Evolutionary conservation across 2,888 invertebrate species (phyloP).

Genomic region (Nysson spinosus): DNA sequence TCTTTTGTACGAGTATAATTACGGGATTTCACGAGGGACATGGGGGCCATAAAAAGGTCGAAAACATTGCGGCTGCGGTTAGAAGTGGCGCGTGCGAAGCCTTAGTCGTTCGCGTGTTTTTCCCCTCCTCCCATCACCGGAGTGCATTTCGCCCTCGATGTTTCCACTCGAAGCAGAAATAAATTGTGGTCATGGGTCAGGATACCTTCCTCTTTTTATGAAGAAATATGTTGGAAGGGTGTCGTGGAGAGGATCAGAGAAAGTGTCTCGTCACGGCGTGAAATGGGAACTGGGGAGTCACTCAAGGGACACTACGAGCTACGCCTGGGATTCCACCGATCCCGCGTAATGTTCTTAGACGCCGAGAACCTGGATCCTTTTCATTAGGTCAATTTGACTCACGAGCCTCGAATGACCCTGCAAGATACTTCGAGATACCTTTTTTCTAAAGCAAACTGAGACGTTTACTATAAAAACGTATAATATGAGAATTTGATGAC

Average conservation of each 20-base stretch:
- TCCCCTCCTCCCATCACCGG: constrained; percentile 1
- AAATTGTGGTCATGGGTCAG: constrained; percentile 17
- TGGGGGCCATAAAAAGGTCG: constrained; percentile 21
- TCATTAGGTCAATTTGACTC: constrained; percentile 12
- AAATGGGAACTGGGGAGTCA: neutral
- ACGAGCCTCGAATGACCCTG: neutral
- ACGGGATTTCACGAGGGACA: constrained; percentile 23
- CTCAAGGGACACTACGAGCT: neutral
- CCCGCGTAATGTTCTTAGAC: no score
- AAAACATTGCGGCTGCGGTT: constrained; percentile 18
- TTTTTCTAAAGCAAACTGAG: neutral
- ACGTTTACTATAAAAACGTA: no score
- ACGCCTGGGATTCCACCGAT: neutral
- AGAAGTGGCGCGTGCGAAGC: constrained; percentile 16
- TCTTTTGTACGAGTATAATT: constrained; percentile 27
- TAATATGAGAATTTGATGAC: no score
- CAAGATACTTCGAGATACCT: neutral
- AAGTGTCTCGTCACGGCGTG: constrained; percentile 29
- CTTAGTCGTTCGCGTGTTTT: constrained; percentile 21
- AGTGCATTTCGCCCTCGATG: constrained; percentile 22
- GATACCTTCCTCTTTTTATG: constrained; percentile 9
- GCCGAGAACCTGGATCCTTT: neutral
- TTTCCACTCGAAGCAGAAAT: constrained; percentile 18
- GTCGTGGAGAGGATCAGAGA: constrained; percentile 7
- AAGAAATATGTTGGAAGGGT: constrained; percentile 14